Conservation (phyloP, 2,113 vertebrate genomes). For the Sciurus niger region DNA sequence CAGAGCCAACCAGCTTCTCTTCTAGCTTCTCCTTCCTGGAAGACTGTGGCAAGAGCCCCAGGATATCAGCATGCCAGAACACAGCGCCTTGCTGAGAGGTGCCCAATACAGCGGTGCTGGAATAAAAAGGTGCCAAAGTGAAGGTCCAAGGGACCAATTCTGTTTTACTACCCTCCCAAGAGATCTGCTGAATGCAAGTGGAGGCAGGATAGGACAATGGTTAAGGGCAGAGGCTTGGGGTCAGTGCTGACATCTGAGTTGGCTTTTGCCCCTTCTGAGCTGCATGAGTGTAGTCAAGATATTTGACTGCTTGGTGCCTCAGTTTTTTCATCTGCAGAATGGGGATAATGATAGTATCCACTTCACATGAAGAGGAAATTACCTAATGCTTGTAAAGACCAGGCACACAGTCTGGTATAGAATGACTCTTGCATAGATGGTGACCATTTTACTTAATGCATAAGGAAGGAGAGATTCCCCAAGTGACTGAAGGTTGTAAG, state of each 20-base stretch:
- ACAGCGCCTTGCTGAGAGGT: background rate
- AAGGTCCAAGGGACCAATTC: background rate
- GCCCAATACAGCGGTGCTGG: background rate
- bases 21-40: constrained; percentile 45
- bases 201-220: background rate
- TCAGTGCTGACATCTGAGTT: background rate
- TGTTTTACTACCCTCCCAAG: background rate
- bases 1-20: constrained; percentile 62
- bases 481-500: background rate
- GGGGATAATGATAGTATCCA: background rate
- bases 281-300: background rate
- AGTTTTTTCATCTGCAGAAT: background rate
- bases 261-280: background rate
- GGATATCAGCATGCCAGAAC: background rate
- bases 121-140: background rate
- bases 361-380: background rate
- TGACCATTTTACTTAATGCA: background rate
- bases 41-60: constrained; percentile 26
- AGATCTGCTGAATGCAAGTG: background rate
- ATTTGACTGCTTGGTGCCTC: background rate
- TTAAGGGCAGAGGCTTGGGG: too few relatives aligned
- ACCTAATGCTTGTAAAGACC: background rate
- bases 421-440: background rate
- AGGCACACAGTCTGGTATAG: background rate
- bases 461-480: background rate